Conservation (phyloP, 2,888 invertebrate genomes). For the Ectemnius lituratus region DNA sequence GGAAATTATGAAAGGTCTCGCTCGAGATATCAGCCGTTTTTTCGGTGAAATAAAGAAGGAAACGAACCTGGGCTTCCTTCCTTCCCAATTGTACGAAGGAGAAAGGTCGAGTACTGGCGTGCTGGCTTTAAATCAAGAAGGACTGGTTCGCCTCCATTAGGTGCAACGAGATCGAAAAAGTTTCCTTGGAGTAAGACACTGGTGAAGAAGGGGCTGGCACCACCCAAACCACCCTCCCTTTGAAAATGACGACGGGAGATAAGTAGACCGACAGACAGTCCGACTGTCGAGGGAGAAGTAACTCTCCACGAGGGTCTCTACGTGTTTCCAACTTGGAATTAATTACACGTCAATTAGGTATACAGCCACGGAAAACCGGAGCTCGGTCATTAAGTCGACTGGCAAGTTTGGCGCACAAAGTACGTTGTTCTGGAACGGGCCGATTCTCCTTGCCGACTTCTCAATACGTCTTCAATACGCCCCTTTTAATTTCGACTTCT, state of each 20-base stretch:
- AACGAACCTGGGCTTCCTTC: neutral
- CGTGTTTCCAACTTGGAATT: slow-evolving; percentile 37
- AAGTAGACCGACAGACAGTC: neutral
- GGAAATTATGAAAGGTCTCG: no score
- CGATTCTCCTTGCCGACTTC: slow-evolving; percentile 34
- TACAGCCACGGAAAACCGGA: slow-evolving; percentile 46
- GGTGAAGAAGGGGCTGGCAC: no score
- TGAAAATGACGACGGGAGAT: no score
- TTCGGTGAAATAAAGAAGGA: no score
- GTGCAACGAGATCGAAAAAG: slow-evolving; percentile 41
- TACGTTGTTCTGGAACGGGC: slow-evolving; percentile 45
- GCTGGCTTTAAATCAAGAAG: slow-evolving; percentile 29
- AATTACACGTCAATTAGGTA: slow-evolving; percentile 54
- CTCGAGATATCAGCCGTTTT: no score
- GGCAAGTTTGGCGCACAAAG: slow-evolving; percentile 37
- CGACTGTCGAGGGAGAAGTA: no score
- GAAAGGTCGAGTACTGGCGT: no score
- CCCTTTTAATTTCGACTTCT: slow-evolving; percentile 19
- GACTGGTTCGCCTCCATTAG: slow-evolving; percentile 31
- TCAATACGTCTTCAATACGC: neutral
- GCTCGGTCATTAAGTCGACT: slow-evolving; percentile 35
- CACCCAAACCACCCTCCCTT: no score
- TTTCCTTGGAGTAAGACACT: slow-evolving; percentile 16
- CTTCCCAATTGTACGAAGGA: neutral
- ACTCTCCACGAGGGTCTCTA: neutral